Conservation (phyloP, 2,113 vertebrate species). For the Notarius lentiginosus region DNA sequence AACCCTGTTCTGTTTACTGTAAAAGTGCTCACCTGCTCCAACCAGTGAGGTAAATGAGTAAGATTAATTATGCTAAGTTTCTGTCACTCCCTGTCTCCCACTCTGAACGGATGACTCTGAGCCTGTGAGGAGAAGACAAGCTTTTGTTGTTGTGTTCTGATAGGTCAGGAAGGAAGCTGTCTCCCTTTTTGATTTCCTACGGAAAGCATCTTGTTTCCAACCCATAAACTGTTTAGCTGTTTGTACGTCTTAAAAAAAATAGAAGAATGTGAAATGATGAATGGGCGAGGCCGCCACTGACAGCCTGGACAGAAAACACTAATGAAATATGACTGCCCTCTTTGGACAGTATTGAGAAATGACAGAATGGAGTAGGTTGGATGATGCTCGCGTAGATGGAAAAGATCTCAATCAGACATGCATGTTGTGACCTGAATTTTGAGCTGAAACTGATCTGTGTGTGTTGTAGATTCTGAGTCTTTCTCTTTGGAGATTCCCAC, state of each 20-base stretch:
- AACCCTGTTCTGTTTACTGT: slow-evolving; percentile 1
- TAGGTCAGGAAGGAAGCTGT: slow-evolving; percentile 88
- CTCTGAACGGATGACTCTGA: slow-evolving; percentile 47
- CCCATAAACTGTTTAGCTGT: slow-evolving; percentile 77
- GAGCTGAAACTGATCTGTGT: slow-evolving; percentile 27
- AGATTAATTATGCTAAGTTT: neutral
- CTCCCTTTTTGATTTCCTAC: slow-evolving; percentile 89
- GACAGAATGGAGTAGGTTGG: neutral
- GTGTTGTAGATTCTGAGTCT: slow-evolving; percentile 74
- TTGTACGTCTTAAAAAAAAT: slow-evolving; percentile 68
- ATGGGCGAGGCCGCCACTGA: slow-evolving; percentile 20
- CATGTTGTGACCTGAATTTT: neutral
- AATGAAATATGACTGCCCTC: slow-evolving; percentile 41
- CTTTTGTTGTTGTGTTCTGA: slow-evolving; percentile 69
- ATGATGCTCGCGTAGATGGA: neutral
- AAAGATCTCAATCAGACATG: neutral
- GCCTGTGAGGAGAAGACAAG: slow-evolving; percentile 47
- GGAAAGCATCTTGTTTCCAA: slow-evolving; percentile 70
- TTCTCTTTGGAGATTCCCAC: slow-evolving; percentile 87
- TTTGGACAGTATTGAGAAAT: slow-evolving; percentile 35
- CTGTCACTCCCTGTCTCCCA: slow-evolving; percentile 2
- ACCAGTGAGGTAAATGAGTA: neutral
- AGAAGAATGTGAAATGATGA: neutral
- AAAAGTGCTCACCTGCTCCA: neutral
- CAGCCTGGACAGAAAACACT: neutral